Base-by-base conservation (phyloP, 2,888 invertebrate genomes). In the Adelognathus sp. region DNA sequence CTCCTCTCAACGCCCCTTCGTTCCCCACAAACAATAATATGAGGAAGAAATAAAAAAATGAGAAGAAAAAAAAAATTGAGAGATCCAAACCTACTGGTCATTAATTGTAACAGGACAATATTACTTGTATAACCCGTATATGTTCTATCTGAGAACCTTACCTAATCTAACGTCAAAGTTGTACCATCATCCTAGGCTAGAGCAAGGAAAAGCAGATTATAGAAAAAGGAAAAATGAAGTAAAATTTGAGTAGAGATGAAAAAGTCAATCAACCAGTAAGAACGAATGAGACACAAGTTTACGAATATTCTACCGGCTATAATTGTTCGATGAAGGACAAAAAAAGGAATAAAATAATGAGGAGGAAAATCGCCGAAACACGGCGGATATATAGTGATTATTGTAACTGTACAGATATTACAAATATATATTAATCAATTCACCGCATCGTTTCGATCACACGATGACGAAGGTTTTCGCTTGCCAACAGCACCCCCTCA, bases 91-190 rank as follows among this genome's bases (percentile, higher is more conserved):
- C 86, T 86, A 87, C 82, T 84, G 86, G 86, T 84, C 82, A 84
- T 82, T 85, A 80, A 85, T 82, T 80, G 82, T 87, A 88, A 88
- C 88, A 86, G 85, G 88, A 88, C 88, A 88, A 88, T 88, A 88
- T 88, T 86, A 85, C 81, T 81, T 85, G 76, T 82, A 85, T 83
- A 84, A 78, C 52, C 73, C 79, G 74, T 70, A 72, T 54, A 76
- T 54, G 71, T 60, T 76, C 58, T 71, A 78, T 74, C 73, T 73
- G 73, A 78, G 73, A 78, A 73, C 50, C 78, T 78, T 78, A 78
- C 73, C 46, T 78, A 78, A 58, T 74, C 64, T 33, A 60, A 70
- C 74, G 74, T 70, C 69, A 78, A 58, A 52, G 21, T 69, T 78
- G 70, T 78, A 78, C 58, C 74, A 70, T 54, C 29, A 64, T 74